These are phyloP conservation scores for Gallinago paraguaiae DNA, from an alignment of 2,113 vertebrate genomes.

Conservation along the genomic window DNA sequence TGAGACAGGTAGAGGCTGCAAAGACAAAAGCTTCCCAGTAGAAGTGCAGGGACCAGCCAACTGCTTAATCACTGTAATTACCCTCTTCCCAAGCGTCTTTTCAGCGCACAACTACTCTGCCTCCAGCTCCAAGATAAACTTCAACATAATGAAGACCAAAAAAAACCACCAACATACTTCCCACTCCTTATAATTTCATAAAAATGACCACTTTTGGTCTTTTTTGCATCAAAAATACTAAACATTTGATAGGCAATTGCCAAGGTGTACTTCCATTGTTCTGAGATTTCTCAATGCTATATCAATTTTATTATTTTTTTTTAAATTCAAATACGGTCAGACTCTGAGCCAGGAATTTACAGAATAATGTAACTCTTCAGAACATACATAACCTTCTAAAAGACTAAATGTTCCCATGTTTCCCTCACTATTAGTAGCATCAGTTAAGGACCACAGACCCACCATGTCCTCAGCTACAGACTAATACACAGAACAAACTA, in stretches of 20 bases:
- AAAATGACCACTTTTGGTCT: neutral
- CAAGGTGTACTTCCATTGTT: neutral
- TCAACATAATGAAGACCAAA: neutral
- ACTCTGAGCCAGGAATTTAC: neutral
- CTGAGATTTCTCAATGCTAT: neutral
- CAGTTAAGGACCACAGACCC: neutral
- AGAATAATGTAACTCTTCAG: neutral
- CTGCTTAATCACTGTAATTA: neutral
- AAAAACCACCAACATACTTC: neutral
- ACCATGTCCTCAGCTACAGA: too few species aligned
- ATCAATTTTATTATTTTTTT: neutral
- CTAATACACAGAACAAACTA: neutral
- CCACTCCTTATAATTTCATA: neutral
- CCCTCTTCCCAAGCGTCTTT: neutral
- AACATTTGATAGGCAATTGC: neutral
- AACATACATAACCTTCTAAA: neutral
- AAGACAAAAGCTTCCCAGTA: neutral
- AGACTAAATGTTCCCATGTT: neutral
- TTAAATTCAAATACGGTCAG: accelerated
- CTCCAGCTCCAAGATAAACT: neutral
- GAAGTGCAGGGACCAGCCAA: neutral
- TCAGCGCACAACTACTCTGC: neutral
- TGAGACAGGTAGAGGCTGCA: neutral
- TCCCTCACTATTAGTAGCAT: neutral
- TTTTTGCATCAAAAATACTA: neutral